A percentile compares a stretch with the other conserved stretches of the same genome.
Conservation (phyloP, 2,888 invertebrate species). For the Himalopsyche kuldschensis region DNA sequence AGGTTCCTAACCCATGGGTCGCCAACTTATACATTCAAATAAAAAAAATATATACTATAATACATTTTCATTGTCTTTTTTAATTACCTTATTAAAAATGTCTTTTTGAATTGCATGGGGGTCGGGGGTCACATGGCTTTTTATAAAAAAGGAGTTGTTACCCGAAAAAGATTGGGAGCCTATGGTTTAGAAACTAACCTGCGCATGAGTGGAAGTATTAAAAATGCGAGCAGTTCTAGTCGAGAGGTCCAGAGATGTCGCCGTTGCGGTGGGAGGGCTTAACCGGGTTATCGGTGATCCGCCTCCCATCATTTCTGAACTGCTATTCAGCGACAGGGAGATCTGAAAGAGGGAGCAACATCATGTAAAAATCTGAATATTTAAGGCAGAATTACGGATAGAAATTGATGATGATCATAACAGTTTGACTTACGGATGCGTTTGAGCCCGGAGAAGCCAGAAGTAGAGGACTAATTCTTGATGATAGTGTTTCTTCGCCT, state of each 20-base stretch:
- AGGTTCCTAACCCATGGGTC: too few relatives aligned
- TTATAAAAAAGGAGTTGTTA: too few relatives aligned
- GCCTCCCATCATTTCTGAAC: constrained; percentile 7
- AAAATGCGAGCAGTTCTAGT: constrained; percentile 11
- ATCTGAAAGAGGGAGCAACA: constrained; percentile 10
- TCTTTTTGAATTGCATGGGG: too few relatives aligned
- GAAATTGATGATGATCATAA: neutral
- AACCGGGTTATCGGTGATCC: neutral
- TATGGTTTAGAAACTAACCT: neutral
- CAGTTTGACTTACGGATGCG: constrained; percentile 26
- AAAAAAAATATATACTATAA: too few relatives aligned
- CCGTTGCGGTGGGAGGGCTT: neutral
- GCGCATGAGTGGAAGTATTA: constrained; percentile 1
- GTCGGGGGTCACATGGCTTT: too few relatives aligned
- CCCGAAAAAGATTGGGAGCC: too few relatives aligned
- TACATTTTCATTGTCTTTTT: too few relatives aligned
- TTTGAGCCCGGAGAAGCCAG: constrained; percentile 30
- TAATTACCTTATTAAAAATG: too few relatives aligned
- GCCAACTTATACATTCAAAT: too few relatives aligned
- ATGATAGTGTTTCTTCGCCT: constrained; percentile 31
- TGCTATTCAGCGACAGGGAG: constrained; percentile 16
- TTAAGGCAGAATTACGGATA: neutral
- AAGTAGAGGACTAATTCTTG: constrained; percentile 30
- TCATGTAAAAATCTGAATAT: neutral
- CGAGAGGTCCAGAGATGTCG: constrained; percentile 31